Conservation (phyloP, 2,888 invertebrate species). For the Oegoconia quadripuncta region DNA sequence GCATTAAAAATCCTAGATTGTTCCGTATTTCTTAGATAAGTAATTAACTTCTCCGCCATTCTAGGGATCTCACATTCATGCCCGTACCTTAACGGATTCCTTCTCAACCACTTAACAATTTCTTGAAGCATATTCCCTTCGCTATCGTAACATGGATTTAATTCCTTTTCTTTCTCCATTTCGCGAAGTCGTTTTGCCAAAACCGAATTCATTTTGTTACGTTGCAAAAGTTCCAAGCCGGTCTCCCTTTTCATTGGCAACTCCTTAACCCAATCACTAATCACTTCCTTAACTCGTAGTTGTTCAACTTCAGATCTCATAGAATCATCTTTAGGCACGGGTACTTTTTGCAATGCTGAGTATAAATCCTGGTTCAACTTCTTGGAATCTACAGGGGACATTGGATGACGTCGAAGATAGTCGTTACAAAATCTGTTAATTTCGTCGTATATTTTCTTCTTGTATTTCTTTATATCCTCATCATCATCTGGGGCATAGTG, state of each 20-base stretch:
- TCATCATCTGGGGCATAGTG: slow-evolving; percentile 33
- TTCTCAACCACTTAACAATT: slow-evolving; percentile 38
- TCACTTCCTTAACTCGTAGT: slow-evolving; percentile 38
- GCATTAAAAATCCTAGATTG: slow-evolving; percentile 27
- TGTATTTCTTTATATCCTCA: slow-evolving; percentile 30
- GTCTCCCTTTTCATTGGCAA: slow-evolving; percentile 32
- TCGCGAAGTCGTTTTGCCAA: slow-evolving; percentile 41
- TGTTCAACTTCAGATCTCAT: slow-evolving; percentile 40
- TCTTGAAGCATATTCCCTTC: slow-evolving; percentile 29
- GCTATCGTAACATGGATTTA: slow-evolving; percentile 17
- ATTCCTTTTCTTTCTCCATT: slow-evolving; percentile 35
- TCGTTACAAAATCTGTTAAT: slow-evolving; percentile 43
- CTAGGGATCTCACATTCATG: slow-evolving; percentile 18
- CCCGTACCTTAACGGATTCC: slow-evolving; percentile 29
- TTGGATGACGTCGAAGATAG: slow-evolving; percentile 37
- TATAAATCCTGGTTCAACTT: slow-evolving; percentile 40
- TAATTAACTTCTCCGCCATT: slow-evolving; percentile 27
- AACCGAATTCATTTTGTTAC: slow-evolving; percentile 34
- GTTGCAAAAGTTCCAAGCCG: slow-evolving; percentile 24
- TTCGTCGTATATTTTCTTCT: slow-evolving; percentile 36
- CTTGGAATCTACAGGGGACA: slow-evolving; percentile 27
- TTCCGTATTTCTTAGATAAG: slow-evolving; percentile 31
- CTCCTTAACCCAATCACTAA: slow-evolving; percentile 39
- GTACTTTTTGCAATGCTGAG: slow-evolving; percentile 36
- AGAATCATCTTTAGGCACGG: slow-evolving; percentile 37